Evolutionary conservation across 2,888 invertebrate genomes (phyloP).

Genomic region (Dermolepida albohirtum): DNA sequence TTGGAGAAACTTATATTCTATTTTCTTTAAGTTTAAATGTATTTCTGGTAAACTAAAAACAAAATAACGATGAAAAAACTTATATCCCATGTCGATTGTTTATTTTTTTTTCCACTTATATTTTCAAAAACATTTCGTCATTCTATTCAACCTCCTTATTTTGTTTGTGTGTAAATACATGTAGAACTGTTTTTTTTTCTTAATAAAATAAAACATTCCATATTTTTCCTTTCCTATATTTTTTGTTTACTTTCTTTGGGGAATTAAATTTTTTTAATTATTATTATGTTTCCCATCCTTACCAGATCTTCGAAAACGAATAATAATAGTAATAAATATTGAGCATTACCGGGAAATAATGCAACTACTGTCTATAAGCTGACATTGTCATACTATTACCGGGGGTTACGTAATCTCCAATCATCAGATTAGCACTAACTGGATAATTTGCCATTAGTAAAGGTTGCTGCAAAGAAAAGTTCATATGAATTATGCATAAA

Average conservation of each 20-base stretch:
- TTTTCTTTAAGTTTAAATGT: background rate
- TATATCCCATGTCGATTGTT: conserved; percentile 38
- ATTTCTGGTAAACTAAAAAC: conserved; percentile 5
- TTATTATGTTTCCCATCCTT: conserved; percentile 44
- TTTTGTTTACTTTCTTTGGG: conserved; percentile 1
- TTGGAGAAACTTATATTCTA: background rate
- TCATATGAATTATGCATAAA: background rate
- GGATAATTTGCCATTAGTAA: conserved; percentile 75
- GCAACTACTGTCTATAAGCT: conserved; percentile 61
- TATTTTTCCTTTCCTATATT: conserved; percentile 12
- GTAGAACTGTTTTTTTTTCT: conserved; percentile 2
- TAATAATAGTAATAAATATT: conserved; percentile 51
- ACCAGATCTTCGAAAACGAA: conserved; percentile 52
- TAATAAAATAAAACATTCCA: conserved; percentile 35
- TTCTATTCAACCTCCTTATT: conserved; percentile 6
- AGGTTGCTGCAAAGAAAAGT: conserved; percentile 62
- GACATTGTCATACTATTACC: conserved; percentile 67
- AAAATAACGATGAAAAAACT: conserved; percentile 23
- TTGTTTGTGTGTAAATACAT: conserved; percentile 23
- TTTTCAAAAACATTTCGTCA: conserved; percentile 1
- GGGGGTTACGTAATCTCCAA: conserved; percentile 78
- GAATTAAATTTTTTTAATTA: conserved; percentile 2
- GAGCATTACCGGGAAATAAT: conserved; percentile 54
- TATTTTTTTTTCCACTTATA: conserved; percentile 21
- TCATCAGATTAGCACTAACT: conserved; percentile 79